Evolutionary conservation across 2,113 vertebrate genomes (phyloP), one percentile per base, ranked within the genome.

Genomic region (Etheostoma spectabile): DNA sequence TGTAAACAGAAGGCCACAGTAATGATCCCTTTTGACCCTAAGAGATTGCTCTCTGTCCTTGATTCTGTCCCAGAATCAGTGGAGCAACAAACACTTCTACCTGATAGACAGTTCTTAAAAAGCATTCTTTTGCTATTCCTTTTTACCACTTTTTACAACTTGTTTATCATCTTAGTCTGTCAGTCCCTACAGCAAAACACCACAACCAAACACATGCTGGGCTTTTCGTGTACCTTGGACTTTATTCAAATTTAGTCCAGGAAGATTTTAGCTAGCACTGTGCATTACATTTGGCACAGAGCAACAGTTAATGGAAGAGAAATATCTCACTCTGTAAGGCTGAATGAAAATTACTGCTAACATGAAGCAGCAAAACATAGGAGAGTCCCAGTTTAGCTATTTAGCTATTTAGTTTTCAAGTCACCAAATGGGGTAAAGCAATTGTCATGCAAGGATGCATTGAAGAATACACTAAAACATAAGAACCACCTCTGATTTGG

Each of bases 11-110:
- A 70, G 49, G 68, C 74, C 60, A 66, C 52, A 66, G 35, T 52
- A 53, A 64, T 82, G 74, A 76, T 72, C 42, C 16, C n/a, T 8
- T 63, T 16, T 57, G 56, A 51, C 74, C 57, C 16, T 46, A 12
- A 75, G 27, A 49, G 7, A 56, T 19, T 63, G 19, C 13, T 18
- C 45, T 67, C 13, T 71, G 27, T 77, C 72, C 35, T 63, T 59
- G 11, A 45, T 42, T 49, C 8, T 14, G 45, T 27, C 22, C 3
- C 1, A 21, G 38, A 30, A 51, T 74, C 61, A 66, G 14, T 65
- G 60, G 8, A 15, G 30, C 65, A 51, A 59, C 27, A 45, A 46
- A 72, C 4, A 46, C 35, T 22, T 70, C n/a, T 13, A 52, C 42
- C 45, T 48, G 46, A 45, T 38, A 42, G 35, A 53, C 35, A n/a